phyloP scores from a whole-genome alignment of 2,888 invertebrate genomes.

The Leucophenga montana region DNA sequence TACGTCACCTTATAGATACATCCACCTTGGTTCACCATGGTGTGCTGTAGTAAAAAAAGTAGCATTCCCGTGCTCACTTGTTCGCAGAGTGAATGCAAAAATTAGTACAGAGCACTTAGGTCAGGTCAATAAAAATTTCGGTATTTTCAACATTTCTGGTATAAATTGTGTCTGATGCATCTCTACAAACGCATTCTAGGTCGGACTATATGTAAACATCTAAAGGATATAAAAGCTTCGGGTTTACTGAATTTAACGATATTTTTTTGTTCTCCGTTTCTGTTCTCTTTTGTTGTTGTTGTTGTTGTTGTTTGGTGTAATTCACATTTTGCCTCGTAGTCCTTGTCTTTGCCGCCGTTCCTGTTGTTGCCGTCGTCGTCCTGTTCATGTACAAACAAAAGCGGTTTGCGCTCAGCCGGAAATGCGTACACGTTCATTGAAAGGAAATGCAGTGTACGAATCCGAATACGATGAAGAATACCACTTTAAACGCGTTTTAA shows the following conservation, averaged over 20 bases:
- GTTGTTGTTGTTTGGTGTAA: conserved; percentile 40
- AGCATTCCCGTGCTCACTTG: no score
- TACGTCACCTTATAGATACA: no score
- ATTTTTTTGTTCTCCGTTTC: background rate
- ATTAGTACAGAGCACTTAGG: no score
- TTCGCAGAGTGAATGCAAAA: no score
- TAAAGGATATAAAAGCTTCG: no score
- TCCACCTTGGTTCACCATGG: no score
- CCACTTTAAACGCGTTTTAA: conserved; percentile 8
- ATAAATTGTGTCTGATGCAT: no score
- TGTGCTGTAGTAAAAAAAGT: no score
- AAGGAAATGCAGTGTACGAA: conserved; percentile 33
- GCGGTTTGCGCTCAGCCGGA: background rate
- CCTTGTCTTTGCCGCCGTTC: background rate
- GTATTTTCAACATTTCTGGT: no score
- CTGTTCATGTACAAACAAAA: conserved; percentile 41
- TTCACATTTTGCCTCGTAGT: conserved; percentile 28
- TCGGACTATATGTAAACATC: no score
- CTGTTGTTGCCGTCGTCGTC: conserved; percentile 12
- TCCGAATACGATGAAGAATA: conserved; percentile 13
- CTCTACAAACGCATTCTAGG: no score
- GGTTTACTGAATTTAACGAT: background rate
- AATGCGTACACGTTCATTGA: conserved; percentile 19
- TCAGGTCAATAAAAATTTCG: no score
- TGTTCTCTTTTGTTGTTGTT: conserved; percentile 21